A percentile compares a stretch with the other conserved stretches of the same genome.
These are phyloP conservation scores for Liparis tanakae DNA, from an alignment of 2,797 vertebrate genomes.

Conservation along the genomic window DNA sequence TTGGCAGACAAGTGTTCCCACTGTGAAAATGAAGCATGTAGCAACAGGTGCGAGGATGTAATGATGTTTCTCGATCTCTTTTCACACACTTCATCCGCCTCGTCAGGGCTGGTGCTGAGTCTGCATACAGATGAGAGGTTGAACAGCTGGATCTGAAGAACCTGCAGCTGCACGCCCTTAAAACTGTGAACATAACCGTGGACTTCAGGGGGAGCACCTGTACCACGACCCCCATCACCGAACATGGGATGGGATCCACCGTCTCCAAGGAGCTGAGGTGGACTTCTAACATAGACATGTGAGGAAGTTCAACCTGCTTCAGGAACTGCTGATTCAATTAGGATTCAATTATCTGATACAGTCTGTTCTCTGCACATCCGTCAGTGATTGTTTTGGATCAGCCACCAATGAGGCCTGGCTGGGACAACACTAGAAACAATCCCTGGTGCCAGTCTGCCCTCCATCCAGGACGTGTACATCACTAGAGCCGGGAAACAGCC, in stretches of 20 bases:
- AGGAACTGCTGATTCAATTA: too few species aligned
- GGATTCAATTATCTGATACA: too few species aligned
- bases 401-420: too few species aligned
- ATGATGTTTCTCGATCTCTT: slow-evolving; percentile 42
- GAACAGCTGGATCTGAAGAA: not conserved
- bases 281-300: not conserved
- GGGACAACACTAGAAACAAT: too few species aligned
- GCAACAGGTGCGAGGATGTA: slow-evolving; percentile 77
- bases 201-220: not conserved
- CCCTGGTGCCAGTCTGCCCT: too few species aligned
- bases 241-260: not conserved
- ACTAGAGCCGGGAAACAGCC: too few species aligned
- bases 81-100: not conserved
- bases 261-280: not conserved
- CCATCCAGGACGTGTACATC: too few species aligned
- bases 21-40: slow-evolving; percentile 42
- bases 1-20: slow-evolving; percentile 45
- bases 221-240: not conserved
- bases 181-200: not conserved
- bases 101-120: not conserved
- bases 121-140: not conserved
- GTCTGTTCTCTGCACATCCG: too few species aligned
- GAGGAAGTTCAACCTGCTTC: not conserved
- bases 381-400: too few species aligned
- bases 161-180: not conserved